Evolutionary conservation across 2,797 vertebrate genomes (phyloP).

Genomic region (Oreochromis mossambicus): DNA sequence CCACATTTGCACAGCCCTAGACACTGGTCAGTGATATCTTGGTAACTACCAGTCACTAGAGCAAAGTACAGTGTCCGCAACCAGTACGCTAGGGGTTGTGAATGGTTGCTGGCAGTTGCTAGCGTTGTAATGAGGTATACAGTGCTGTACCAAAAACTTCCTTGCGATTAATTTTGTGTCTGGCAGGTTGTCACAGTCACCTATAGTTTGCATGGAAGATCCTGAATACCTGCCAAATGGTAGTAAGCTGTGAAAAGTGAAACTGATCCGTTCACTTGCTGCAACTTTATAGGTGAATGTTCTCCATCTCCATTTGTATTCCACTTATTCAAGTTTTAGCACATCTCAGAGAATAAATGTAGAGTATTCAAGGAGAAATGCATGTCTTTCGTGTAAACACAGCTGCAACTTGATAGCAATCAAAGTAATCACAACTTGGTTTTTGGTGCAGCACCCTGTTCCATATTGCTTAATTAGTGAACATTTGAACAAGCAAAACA

Average conservation of each 20-base stretch:
- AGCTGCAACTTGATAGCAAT: neutral
- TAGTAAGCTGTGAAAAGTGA: neutral
- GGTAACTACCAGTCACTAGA: neutral
- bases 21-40: neutral
- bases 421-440: no score
- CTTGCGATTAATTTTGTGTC: neutral
- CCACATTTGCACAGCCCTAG: neutral
- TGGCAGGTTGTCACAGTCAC: neutral
- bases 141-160: neutral
- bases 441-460: no score
- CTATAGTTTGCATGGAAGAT: neutral
- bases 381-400: neutral
- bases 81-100: neutral
- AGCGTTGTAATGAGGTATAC: neutral
- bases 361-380: neutral
- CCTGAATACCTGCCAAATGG: neutral
- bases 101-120: neutral
- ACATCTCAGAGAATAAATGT: neutral
- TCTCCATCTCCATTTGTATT: neutral
- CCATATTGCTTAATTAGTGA: no score
- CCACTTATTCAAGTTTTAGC: neutral
- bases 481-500: no score
- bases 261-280: neutral
- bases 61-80: neutral
- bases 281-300: neutral